These are phyloP conservation scores for Molossus molossus DNA, from an alignment of 2,797 vertebrate genomes.

Conservation along the genomic window DNA sequence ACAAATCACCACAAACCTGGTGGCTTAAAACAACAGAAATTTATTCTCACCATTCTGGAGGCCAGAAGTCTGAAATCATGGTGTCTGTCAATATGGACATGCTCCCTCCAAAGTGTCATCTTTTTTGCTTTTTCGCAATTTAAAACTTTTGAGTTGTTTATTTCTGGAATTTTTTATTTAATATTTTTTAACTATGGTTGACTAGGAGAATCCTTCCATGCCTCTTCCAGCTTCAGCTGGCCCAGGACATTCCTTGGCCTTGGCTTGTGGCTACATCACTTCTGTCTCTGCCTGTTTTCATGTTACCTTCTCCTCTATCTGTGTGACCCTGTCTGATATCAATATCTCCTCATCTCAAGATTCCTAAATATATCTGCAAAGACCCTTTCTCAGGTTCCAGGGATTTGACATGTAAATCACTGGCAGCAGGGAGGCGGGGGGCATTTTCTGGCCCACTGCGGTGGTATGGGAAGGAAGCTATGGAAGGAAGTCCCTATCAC, in stretches of 20 bases:
- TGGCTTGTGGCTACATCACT: not conserved
- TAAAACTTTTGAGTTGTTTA: not conserved
- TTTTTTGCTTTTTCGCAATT: not conserved
- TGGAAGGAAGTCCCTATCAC: not conserved
- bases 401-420: not conserved
- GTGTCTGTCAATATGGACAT: not conserved
- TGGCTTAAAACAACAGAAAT: conserved; percentile 12
- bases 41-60: not conserved
- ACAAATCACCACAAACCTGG: not conserved
- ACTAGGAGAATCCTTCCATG: not conserved
- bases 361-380: conserved; percentile 2
- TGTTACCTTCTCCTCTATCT: not conserved
- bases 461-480: not conserved
- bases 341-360: not conserved
- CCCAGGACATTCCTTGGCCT: not conserved
- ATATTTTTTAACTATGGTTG: not conserved
- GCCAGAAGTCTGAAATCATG: not conserved
- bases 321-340: not conserved
- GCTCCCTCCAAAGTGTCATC: not conserved
- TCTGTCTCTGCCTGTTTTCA: not conserved
- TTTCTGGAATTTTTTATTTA: not conserved
- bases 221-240: not conserved
- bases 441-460: not conserved
- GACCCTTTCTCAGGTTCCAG: not conserved
- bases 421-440: no score